Evolutionary conservation across 92 coral and sea anemone species (phyloP), one percentile per base, ranked within the genome.

Genomic region (Pocillopora meandrina): DNA sequence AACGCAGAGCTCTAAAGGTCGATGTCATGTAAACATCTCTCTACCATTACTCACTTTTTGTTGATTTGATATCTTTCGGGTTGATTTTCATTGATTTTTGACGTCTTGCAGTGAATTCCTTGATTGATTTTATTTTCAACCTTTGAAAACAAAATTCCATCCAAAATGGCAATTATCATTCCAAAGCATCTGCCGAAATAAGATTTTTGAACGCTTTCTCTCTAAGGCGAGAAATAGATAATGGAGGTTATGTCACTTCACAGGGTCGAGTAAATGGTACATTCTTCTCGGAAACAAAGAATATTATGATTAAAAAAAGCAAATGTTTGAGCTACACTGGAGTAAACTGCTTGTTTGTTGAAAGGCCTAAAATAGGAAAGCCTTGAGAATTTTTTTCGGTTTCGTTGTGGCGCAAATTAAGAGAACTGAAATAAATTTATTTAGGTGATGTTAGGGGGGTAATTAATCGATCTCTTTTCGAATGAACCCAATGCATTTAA

Each of bases 101-200:
- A 69, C 73, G 73, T 69, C 73, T 69, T 69, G 73, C 56, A 69
- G 52, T 65, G 58, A 71, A 81, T 70, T 72, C 16, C 75, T 47
- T 21, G 60, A 16, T 78, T 66, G 34, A 65, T 69, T 69, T 69
- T 14, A 33, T 73, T 73, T 73, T 13, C n/a, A 18, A 18, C 34
- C 35, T 16, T 52, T 10, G 33, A 52, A 31, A 71, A n/a, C 15
- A 71, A 60, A 20, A 60, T 60, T 64, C 72, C 60, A 36, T 1
- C 60, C 12, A 10, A 62, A 65, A 65, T 18, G 47, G 13, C 47
- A 78, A 78, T 78, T 64, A 52, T 1, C 73, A 65, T 78, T 15
- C 72, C 10, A 63, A 63, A 47, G 65, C 62, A 65, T 60, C 19
- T 64, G 77, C 77, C 2, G 60, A 1, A 9, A 72, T 63, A 73